These are phyloP conservation scores for Zaprionus ornatus DNA, from an alignment of 1,140 invertebrate species.

Conservation along the genomic window DNA sequence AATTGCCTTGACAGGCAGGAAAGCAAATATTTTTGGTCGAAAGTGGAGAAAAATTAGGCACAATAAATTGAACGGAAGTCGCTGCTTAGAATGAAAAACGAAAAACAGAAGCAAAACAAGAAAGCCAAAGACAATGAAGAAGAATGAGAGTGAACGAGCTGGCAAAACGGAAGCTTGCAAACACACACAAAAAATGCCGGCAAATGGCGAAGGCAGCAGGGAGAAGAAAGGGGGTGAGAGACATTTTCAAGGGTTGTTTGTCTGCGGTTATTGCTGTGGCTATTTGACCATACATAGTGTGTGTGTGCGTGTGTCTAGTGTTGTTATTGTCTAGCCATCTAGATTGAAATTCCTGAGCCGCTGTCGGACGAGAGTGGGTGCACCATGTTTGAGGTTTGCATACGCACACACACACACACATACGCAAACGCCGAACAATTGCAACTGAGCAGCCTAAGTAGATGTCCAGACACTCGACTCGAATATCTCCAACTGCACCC, in stretches of 20 bases:
- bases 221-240: not conserved
- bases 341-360: slow-evolving; percentile 41
- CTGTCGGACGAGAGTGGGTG: slow-evolving; percentile 1
- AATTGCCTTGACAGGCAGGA: slow-evolving; percentile 6
- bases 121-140: not conserved
- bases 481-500: not conserved
- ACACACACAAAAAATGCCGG: slow-evolving; percentile 26
- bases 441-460: not conserved
- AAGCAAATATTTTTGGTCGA: slow-evolving; percentile 45
- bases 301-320: slow-evolving; percentile 16
- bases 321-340: slow-evolving; percentile 42
- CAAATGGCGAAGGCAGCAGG: not conserved
- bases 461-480: not conserved
- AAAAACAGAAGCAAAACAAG: slow-evolving; percentile 26
- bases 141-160: slow-evolving; percentile 16
- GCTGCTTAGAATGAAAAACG: slow-evolving; percentile 72
- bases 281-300: slow-evolving; percentile 45
- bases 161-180: slow-evolving; percentile 43
- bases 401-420: not conserved
- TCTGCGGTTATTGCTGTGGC: slow-evolving; percentile 64
- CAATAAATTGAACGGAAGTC: slow-evolving; percentile 81
- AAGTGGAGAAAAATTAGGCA: slow-evolving; percentile 79
- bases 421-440: not conserved
- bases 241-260: slow-evolving; percentile 51
- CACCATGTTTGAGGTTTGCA: not conserved